phyloP scores from a whole-genome alignment of 2,113 vertebrate genomes.

The Esox niger region DNA sequence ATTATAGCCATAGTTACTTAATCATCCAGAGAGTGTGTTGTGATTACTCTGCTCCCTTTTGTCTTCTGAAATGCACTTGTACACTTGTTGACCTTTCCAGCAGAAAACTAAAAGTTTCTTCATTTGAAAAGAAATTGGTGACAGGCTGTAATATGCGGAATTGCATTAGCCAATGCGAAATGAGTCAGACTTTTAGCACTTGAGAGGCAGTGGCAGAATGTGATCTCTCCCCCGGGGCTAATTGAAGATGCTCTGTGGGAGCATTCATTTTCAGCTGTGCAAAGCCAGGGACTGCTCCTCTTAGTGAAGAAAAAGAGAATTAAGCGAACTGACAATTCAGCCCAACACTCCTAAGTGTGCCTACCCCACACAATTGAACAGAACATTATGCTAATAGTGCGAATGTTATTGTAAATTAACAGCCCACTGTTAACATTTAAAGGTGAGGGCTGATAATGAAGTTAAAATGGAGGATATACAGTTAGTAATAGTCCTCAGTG shows the following conservation, averaged over 20 bases:
- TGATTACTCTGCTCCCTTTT: background rate
- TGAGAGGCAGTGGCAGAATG: slow-evolving; percentile 66
- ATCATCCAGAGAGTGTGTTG: background rate
- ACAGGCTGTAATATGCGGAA: slow-evolving; percentile 62
- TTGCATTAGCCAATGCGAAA: slow-evolving; percentile 67
- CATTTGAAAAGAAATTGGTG: slow-evolving; percentile 55
- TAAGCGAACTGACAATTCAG: slow-evolving; percentile 63
- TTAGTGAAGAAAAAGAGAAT: slow-evolving; percentile 54
- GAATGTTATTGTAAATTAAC: slow-evolving; percentile 44
- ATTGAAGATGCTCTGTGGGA: slow-evolving; percentile 71
- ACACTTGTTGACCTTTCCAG: slow-evolving; percentile 19
- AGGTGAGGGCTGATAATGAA: slow-evolving; percentile 31
- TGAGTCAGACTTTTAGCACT: slow-evolving; percentile 68
- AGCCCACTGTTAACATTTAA: slow-evolving; percentile 40
- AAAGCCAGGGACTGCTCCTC: slow-evolving; percentile 37
- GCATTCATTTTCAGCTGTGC: slow-evolving; percentile 70
- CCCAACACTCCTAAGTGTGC: slow-evolving; percentile 60
- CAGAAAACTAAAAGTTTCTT: slow-evolving; percentile 50
- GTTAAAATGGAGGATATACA: background rate
- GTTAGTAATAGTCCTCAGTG: background rate
- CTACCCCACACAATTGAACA: slow-evolving; percentile 50
- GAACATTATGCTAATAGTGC: slow-evolving; percentile 57
- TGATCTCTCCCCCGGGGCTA: slow-evolving; percentile 71
- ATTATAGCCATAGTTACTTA: background rate
- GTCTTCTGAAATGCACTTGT: background rate